Evolutionary conservation across 2,888 invertebrate species (phyloP), one percentile per base, ranked within the genome.

Genomic region (Stegophylla sp.): DNA sequence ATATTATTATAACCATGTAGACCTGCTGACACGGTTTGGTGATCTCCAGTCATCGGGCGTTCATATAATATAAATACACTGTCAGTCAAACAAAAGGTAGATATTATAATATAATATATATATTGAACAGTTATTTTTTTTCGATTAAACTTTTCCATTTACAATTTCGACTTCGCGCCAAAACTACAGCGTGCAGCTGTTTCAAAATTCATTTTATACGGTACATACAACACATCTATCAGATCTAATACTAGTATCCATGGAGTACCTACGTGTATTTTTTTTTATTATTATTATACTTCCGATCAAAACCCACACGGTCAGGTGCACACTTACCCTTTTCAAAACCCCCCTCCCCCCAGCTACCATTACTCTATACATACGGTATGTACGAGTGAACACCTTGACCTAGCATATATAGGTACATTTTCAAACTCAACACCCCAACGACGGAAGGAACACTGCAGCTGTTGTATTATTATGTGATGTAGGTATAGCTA

Each of bases 1-100:
- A 34, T 34, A 34, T 13, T 34, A 7, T n/a, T n/a, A n/a, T n/a
- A n/a, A 7, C 7, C 34, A 34, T 45, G 7, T 26, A 56, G 20
- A 72, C n/a, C 45, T 28, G 34, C 63, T 51, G 74, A 74, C 48
- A 74, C 48, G 74, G 74, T 74, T 74, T 74, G 20, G 74, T 34
- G 74, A 63, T 63, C 63, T 63, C 74, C n/a, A 61, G 41, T 23
- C 45, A 26, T 20, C 48, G 45, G 45, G 5, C 15, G 26, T 53
- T 15, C 28, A 34, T 23, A 56, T 41, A 51, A 23, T 26, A 28
- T 34, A n/a, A n/a, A n/a, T n/a, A 61, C 28, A 61, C 28, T 61
- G 41, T 41, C 53, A 10, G 41, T 9, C 23, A 41, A 23, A 56
- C 69, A 56, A 56, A 72, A 53, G 20, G 41, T 10, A 23, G 20